phyloP scores from a whole-genome alignment of 2,113 vertebrate species.

The Arizona elegans region DNA sequence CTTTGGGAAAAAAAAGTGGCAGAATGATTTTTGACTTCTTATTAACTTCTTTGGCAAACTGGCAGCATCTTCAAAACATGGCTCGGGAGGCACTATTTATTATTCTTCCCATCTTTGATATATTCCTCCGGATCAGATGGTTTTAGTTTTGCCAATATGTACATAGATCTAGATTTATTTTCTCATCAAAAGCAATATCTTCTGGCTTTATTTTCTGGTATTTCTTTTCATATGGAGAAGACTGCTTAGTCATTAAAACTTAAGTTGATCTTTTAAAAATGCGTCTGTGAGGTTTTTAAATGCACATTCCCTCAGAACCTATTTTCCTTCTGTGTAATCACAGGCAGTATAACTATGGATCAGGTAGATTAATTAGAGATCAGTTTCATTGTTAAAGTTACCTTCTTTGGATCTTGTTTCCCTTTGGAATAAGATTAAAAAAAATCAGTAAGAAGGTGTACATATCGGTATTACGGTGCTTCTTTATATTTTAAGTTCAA shows the following conservation, averaged over 20 bases:
- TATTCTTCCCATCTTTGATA: conserved; percentile 58
- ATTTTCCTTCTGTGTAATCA: background rate
- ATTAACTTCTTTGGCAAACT: conserved; percentile 63
- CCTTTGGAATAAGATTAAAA: accelerated
- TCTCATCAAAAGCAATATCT: conserved; percentile 38
- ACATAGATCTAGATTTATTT: conserved; percentile 72
- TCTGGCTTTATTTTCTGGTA: background rate
- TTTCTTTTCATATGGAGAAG: background rate
- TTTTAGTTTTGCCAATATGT: conserved; percentile 75
- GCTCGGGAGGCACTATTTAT: conserved; percentile 50
- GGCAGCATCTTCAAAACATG: conserved; percentile 54
- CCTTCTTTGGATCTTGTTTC: background rate
- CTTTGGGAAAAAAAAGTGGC: conserved; percentile 65
- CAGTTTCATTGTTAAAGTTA: background rate
- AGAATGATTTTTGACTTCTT: conserved; percentile 70
- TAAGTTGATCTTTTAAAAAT: background rate
- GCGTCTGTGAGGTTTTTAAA: accelerated
- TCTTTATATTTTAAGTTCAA: background rate
- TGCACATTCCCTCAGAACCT: accelerated
- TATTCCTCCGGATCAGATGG: conserved; percentile 69
- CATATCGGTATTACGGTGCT: accelerated
- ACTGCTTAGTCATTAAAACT: background rate
- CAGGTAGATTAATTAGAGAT: background rate
- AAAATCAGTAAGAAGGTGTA: accelerated
- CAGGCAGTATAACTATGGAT: background rate